Percentiles rank a stretch among this genome's conserved stretches.
Conservation (phyloP, 2,888 invertebrate species). For the Punctoribates punctum region DNA sequence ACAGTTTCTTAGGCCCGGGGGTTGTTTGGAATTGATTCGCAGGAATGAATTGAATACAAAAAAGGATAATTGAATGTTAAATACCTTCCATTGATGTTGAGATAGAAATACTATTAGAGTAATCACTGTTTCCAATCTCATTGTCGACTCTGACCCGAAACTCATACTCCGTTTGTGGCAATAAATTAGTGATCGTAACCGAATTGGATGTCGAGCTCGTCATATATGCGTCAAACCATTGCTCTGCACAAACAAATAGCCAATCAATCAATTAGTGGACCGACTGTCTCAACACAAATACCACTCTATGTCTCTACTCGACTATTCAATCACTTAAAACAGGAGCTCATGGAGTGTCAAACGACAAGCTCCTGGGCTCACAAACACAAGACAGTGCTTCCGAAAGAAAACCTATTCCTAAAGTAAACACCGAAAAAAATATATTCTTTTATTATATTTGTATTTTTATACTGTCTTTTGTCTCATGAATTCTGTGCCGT, state of each 20-base stretch:
- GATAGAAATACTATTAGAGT: conserved; percentile 44
- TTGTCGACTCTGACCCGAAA: conserved; percentile 47
- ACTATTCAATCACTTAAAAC: too few relatives aligned
- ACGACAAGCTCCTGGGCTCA: background rate
- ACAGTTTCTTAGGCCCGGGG: too few relatives aligned
- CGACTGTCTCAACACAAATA: background rate
- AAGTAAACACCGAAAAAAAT: background rate
- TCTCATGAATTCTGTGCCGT: background rate
- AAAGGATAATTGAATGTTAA: background rate
- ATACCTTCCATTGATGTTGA: conserved; percentile 52
- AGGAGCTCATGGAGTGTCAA: too few relatives aligned
- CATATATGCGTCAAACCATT: conserved; percentile 41
- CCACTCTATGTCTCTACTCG: background rate
- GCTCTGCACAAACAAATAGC: conserved; percentile 28
- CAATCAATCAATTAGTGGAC: conserved; percentile 10
- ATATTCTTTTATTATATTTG: conserved; percentile 1
- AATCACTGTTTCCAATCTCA: conserved; percentile 45
- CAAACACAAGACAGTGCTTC: background rate
- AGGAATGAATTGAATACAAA: too few relatives aligned
- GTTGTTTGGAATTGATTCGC: too few relatives aligned
- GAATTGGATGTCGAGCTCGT: conserved; percentile 39
- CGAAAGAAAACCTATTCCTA: background rate
- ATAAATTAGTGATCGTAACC: conserved; percentile 44
- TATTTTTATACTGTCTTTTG: background rate
- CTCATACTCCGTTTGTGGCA: conserved; percentile 46